Percentiles rank a stretch among this genome's conserved stretches.
phyloP scores from a whole-genome alignment of 2,113 vertebrate genomes.

The Seriola dumerili region DNA sequence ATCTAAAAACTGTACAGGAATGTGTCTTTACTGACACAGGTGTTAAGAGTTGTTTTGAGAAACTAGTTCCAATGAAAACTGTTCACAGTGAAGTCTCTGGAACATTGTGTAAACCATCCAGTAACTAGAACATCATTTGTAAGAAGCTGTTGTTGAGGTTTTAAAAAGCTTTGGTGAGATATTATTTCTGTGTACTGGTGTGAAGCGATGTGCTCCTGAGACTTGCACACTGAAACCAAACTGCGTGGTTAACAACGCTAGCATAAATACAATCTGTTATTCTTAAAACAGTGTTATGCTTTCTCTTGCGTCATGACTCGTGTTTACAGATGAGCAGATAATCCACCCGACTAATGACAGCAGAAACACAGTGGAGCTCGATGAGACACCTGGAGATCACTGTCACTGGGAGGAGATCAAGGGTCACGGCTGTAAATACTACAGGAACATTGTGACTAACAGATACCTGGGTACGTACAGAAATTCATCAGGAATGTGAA shows the following conservation, averaged over 20 bases:
- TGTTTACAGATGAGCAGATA: slow-evolving; percentile 46
- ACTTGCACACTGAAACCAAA: not conserved
- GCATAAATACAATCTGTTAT: not conserved
- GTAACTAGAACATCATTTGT: too few relatives aligned
- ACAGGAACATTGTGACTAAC: slow-evolving; percentile 47
- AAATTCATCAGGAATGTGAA: slow-evolving; percentile 6
- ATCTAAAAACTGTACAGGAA: too few relatives aligned
- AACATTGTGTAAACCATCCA: too few relatives aligned
- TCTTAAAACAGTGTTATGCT: not conserved
- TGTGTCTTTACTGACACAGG: too few relatives aligned
- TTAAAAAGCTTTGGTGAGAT: not conserved
- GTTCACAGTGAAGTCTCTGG: not conserved
- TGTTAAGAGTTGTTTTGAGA: too few relatives aligned
- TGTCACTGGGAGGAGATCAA: slow-evolving; percentile 72
- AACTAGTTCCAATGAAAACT: too few relatives aligned
- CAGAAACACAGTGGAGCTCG: slow-evolving; percentile 58
- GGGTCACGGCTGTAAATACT: slow-evolving; percentile 50
- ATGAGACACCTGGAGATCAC: not conserved
- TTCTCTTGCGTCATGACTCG: not conserved
- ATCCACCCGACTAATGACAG: not conserved
- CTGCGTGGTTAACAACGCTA: not conserved
- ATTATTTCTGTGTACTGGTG: not conserved
- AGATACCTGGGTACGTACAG: slow-evolving; percentile 54
- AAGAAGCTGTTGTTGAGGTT: too few relatives aligned
- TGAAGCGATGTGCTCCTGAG: too few relatives aligned